These are phyloP conservation scores for Aphelenchoides besseyi DNA, from an alignment of 1,140 invertebrate genomes.

Conservation along the genomic window DNA sequence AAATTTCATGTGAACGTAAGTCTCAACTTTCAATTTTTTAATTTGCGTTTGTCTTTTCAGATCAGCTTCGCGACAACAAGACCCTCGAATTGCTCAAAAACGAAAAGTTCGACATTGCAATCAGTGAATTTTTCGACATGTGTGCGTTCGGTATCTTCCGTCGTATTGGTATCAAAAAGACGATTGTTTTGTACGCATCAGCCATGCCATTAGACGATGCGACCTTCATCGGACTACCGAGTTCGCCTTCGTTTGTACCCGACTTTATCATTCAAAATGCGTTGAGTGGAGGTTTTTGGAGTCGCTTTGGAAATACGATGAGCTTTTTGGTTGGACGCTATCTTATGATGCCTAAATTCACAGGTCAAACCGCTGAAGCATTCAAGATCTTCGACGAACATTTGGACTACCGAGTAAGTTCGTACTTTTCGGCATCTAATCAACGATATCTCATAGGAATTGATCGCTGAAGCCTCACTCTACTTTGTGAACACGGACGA, in stretches of 20 bases:
- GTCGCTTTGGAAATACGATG: background rate
- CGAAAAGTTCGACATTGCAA: constrained; percentile 11
- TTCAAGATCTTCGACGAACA: background rate
- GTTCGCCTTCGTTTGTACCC: background rate
- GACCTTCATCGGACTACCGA: background rate
- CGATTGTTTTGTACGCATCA: background rate
- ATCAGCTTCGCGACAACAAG: background rate
- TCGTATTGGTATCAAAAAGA: background rate
- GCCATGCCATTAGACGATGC: background rate
- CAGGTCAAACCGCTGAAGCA: background rate
- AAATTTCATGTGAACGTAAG: background rate
- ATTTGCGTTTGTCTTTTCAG: background rate
- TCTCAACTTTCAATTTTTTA: background rate
- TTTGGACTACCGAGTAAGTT: background rate
- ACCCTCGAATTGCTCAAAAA: background rate
- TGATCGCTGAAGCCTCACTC: constrained; percentile 9
- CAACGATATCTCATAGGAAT: background rate
- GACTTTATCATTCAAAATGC: background rate
- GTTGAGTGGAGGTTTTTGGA: background rate
- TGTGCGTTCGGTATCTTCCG: background rate
- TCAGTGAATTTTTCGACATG: background rate
- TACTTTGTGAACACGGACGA: constrained; percentile 27
- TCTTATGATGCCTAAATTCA: background rate
- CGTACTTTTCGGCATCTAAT: background rate
- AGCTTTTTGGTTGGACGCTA: background rate